Evolutionary conservation across 1,140 invertebrate genomes (phyloP).

Genomic region (Zaprionus kolodkinae): DNA sequence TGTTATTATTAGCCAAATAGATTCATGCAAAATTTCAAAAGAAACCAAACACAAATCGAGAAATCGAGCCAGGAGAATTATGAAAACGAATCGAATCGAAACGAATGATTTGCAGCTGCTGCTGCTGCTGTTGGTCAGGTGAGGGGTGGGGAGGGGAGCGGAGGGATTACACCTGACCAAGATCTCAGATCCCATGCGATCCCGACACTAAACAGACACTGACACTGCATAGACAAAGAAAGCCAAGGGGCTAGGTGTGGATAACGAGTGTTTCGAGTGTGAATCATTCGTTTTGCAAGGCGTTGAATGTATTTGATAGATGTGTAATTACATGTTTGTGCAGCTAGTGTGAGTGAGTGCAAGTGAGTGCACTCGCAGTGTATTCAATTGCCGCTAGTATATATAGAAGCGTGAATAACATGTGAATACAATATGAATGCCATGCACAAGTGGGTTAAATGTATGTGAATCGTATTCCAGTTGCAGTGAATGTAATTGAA

Average conservation of each 20-base stretch:
- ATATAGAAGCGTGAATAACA: not conserved
- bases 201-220: slow-evolving; percentile 63
- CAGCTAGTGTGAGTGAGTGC: not conserved
- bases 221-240: not conserved
- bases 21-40: slow-evolving; percentile 71
- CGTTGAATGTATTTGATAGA: not conserved
- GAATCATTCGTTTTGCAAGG: slow-evolving; percentile 25
- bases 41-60: slow-evolving; percentile 63
- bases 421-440: not conserved
- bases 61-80: slow-evolving; percentile 51
- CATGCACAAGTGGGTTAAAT: not conserved
- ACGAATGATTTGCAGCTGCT: slow-evolving; percentile 66
- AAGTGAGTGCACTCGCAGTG: not conserved
- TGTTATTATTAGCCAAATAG: slow-evolving; percentile 72
- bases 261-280: slow-evolving; percentile 20
- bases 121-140: slow-evolving; percentile 6
- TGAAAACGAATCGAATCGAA: slow-evolving; percentile 64
- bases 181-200: not conserved
- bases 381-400: not conserved
- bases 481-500: not conserved
- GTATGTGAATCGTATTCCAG: too few species aligned
- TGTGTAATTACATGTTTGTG: not conserved
- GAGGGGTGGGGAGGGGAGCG: too few species aligned
- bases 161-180: slow-evolving; percentile 65
- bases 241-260: slow-evolving; percentile 3